Evolutionary conservation across 2,113 vertebrate species (phyloP), one percentile per base, ranked within the genome.

Genomic region (Thymallus thymallus): DNA sequence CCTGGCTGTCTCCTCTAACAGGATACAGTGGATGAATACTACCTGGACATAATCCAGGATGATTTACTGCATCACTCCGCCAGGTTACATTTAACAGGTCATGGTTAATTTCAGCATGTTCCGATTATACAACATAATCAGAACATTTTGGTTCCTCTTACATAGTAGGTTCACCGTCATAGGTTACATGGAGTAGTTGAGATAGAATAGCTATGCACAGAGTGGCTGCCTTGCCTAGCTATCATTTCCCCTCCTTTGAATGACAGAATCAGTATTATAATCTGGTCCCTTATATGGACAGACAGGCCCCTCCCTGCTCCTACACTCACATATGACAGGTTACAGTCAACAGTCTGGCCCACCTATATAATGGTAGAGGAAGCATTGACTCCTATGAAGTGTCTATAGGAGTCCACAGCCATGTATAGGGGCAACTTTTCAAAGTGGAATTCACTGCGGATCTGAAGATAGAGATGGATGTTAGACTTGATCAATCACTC

Each of bases 61-160:
- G 58, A 81, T 30, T 23, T 32, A 68, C 20, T 0, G 71, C 64
- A 73, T 70, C 81, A 16, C 16, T 51, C 46, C 16, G 12, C 48
- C 13, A 18, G 12, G 48, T 51, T 16, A 51, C 16, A 51, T 16
- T 51, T 5, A 51, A 18, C 48, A 51, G 48, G 48, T 51, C 16
- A 3, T 2, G 5, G 16, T 14, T 14, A 5, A 41, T 41, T 41
- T 41, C 35, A 41, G 35, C 7, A 41, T 41, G 7, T 2, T 2
- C 35, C 35, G 10, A 9, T 41, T 41, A 41, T 41, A 41, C 35
- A 41, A 10, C 35, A 41, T 41, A 41, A 41, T 41, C 35, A 9
- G 35, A 41, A 41, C 35, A 41, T 69, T 83, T 69, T 67, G 23
- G 23, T 2, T 63, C 9, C 41, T 61, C 20, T 30, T 14, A 20